phyloP scores from a whole-genome alignment of 2,113 vertebrate species.

The Procavia capensis region DNA sequence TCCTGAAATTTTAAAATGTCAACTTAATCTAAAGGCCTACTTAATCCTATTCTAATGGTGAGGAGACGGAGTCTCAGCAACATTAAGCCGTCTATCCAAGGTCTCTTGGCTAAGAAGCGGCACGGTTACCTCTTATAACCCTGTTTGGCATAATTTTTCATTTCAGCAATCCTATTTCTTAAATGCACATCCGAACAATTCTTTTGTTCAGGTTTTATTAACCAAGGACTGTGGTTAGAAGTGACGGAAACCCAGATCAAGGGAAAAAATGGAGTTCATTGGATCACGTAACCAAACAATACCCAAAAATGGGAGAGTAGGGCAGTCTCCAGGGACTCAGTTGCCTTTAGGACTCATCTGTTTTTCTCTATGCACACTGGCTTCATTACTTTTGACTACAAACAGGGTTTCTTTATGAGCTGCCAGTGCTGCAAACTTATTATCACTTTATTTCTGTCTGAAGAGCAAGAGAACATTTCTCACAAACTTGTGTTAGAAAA shows the following conservation, averaged over 20 bases:
- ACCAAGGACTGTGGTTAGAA: neutral
- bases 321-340: neutral
- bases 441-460: neutral
- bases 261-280: too few relatives aligned
- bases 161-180: neutral
- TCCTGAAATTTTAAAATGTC: constrained; percentile 18
- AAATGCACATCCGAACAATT: neutral
- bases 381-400: neutral
- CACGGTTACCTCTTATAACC: neutral
- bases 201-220: neutral
- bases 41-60: neutral
- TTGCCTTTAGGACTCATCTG: neutral
- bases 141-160: neutral
- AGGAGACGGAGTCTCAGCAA: neutral
- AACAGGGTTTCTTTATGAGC: neutral
- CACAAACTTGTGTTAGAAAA: neutral
- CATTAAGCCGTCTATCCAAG: neutral
- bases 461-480: neutral
- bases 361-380: neutral
- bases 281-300: too few relatives aligned
- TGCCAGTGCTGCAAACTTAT: neutral
- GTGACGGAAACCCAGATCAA: neutral
- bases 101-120: neutral
- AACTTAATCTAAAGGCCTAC: neutral
- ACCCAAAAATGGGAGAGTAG: too few relatives aligned